These are phyloP conservation scores for Operophtera brumata DNA, from an alignment of 2,888 invertebrate genomes.

Conservation along the genomic window DNA sequence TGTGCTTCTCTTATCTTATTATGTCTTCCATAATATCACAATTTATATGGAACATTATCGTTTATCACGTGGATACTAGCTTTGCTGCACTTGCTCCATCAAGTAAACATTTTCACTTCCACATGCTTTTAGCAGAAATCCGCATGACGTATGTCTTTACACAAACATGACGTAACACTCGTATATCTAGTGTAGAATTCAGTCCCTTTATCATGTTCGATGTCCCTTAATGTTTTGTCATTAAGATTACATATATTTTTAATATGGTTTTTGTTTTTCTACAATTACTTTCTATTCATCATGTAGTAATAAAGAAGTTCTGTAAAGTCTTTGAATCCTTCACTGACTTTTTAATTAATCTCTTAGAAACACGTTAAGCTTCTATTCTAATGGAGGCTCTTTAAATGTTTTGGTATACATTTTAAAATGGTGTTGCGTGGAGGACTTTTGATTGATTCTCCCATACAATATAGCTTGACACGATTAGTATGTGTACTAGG, in stretches of 20 bases:
- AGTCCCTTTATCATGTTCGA: neutral
- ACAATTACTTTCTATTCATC: neutral
- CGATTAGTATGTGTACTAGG: constrained; percentile 27
- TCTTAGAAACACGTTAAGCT: constrained; percentile 9
- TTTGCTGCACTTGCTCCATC: constrained; percentile 17
- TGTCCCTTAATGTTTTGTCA: neutral
- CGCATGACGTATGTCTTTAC: neutral
- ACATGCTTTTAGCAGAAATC: neutral
- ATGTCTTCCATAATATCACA: neutral
- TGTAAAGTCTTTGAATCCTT: constrained; percentile 3
- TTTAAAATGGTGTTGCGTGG: constrained; percentile 1
- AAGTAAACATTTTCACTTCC: constrained; percentile 32
- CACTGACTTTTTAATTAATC: neutral
- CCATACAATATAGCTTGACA: constrained; percentile 25
- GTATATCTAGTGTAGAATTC: neutral
- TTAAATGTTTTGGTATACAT: neutral
- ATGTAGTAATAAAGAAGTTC: neutral
- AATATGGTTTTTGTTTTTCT: neutral
- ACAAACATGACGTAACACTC: neutral
- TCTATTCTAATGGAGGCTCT: neutral
- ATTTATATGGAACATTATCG: constrained; percentile 12
- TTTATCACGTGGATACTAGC: constrained; percentile 27
- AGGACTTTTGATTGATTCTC: constrained; percentile 23
- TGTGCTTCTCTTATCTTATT: neutral
- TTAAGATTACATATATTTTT: too few species aligned